A percentile compares a stretch with the other conserved stretches of the same genome.
Evolutionary conservation across 92 coral and sea anemone genomes (phyloP).

Genomic region (Porites rus): DNA sequence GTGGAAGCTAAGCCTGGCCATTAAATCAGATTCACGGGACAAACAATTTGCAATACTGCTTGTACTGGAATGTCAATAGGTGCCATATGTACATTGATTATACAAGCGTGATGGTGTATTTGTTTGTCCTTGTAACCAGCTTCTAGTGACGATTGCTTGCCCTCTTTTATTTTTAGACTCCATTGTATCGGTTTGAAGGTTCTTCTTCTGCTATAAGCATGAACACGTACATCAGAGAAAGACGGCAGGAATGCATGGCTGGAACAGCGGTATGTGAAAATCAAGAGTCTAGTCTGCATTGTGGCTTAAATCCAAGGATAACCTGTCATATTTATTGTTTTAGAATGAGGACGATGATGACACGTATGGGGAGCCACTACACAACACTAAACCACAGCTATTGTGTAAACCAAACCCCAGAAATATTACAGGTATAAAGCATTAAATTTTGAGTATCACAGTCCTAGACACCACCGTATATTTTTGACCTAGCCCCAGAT

Average conservation of each 20-base stretch:
- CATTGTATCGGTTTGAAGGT: conserved; percentile 95
- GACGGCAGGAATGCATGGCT: conserved; percentile 96
- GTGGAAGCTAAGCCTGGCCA: too few species aligned
- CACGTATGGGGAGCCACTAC: conserved; percentile 89
- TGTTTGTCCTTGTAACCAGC: too few species aligned
- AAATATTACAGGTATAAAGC: conserved; percentile 88
- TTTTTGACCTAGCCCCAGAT: neutral
- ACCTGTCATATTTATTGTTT: neutral
- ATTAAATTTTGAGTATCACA: neutral
- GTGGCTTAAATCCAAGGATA: too few species aligned
- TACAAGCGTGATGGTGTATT: too few species aligned
- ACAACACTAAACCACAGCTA: conserved; percentile 96
- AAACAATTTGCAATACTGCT: too few species aligned
- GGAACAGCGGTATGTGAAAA: conserved; percentile 84
- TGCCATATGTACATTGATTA: too few species aligned
- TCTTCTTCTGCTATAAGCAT: conserved; percentile 98
- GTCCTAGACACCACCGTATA: neutral
- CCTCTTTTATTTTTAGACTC: conserved; percentile 52
- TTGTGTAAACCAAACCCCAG: conserved; percentile 95
- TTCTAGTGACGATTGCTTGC: too few species aligned
- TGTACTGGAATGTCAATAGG: too few species aligned
- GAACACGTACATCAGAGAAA: conserved; percentile 96
- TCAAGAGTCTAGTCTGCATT: too few species aligned
- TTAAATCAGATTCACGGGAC: too few species aligned
- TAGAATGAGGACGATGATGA: conserved; percentile 89